These are phyloP conservation scores for Caenorhabditis brenneri DNA, from an alignment of 1,140 invertebrate genomes.

Conservation along the genomic window DNA sequence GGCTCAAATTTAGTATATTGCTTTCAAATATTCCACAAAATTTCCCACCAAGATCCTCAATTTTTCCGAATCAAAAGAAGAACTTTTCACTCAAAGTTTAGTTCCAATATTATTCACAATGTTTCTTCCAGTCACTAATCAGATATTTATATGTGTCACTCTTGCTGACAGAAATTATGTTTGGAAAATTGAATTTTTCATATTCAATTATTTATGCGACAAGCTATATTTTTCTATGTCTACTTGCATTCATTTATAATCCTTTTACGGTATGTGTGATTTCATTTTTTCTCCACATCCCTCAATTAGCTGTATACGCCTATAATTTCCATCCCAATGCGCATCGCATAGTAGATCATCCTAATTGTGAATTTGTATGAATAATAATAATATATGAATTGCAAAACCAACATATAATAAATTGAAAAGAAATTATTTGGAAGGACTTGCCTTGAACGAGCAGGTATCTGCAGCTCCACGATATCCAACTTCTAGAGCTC, in stretches of 20 bases:
- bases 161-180: no score
- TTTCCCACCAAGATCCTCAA: no score
- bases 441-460: constrained; percentile 85
- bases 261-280: not conserved
- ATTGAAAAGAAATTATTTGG: not conserved
- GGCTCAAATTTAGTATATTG: no score
- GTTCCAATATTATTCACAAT: no score
- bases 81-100: no score
- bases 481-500: constrained; percentile 91
- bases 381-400: not conserved
- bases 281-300: not conserved
- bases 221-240: not conserved
- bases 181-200: not conserved
- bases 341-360: constrained; percentile 3
- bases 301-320: constrained; percentile 11
- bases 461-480: constrained; percentile 92
- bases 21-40: no score
- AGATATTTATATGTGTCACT: no score
- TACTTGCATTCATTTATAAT: not conserved
- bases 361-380: not conserved
- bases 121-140: no score
- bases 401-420: not conserved
- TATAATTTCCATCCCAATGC: constrained; percentile 6
- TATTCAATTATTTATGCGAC: not conserved
- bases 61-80: no score